Percentiles rank a stretch among this genome's conserved stretches.
Conservation (phyloP, 2,888 invertebrate genomes). For the Merodon equestris region DNA sequence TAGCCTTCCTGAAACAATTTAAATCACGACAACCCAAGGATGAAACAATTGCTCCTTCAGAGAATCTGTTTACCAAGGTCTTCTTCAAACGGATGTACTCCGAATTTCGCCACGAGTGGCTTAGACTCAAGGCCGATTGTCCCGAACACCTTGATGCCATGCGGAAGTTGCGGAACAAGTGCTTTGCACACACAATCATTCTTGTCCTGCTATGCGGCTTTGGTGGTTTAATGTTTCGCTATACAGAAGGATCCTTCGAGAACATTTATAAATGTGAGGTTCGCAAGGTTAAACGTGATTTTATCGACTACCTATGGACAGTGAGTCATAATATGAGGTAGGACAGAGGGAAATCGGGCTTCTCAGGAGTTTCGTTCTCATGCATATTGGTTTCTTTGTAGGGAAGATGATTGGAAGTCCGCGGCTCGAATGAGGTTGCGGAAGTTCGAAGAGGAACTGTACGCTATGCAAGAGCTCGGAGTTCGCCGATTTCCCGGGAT, state of each 20-base stretch:
- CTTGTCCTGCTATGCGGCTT: slow-evolving; percentile 87
- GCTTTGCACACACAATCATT: slow-evolving; percentile 84
- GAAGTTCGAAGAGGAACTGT: slow-evolving; percentile 92
- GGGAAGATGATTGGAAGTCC: slow-evolving; percentile 94
- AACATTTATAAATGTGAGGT: slow-evolving; percentile 93
- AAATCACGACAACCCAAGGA: slow-evolving; percentile 7
- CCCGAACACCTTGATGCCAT: slow-evolving; percentile 81
- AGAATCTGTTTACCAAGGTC: slow-evolving; percentile 69
- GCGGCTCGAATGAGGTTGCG: slow-evolving; percentile 88
- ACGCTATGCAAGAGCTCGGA: slow-evolving; percentile 90
- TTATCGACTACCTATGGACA: slow-evolving; percentile 90
- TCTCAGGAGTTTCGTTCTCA: too few relatives aligned
- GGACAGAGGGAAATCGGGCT: too few relatives aligned
- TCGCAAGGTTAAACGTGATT: slow-evolving; percentile 90
- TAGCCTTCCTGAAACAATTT: slow-evolving; percentile 24
- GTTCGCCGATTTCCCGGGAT: slow-evolving; percentile 91
- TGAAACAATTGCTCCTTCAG: slow-evolving; percentile 21
- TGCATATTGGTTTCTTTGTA: too few relatives aligned
- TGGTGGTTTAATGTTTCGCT: slow-evolving; percentile 89
- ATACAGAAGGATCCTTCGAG: slow-evolving; percentile 91
- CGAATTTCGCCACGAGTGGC: slow-evolving; percentile 80
- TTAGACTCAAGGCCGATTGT: slow-evolving; percentile 82
- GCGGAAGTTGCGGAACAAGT: slow-evolving; percentile 82
- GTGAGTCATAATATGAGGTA: slow-evolving; percentile 87
- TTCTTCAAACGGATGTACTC: slow-evolving; percentile 79